Conservation (phyloP, 2,888 invertebrate species). For the Timema podura region DNA sequence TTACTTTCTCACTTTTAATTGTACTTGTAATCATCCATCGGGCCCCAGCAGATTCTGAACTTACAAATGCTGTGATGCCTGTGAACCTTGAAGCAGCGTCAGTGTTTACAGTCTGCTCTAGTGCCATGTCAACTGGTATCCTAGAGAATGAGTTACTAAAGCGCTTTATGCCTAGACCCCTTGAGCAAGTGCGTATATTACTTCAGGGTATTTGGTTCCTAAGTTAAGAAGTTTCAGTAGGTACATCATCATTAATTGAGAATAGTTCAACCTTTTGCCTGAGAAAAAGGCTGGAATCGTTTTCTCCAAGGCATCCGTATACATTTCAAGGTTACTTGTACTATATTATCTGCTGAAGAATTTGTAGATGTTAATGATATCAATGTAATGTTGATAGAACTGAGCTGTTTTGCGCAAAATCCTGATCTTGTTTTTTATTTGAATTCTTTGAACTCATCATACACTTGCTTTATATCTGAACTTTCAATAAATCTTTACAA, state of each 20-base stretch:
- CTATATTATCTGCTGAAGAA: neutral
- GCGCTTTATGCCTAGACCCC: too few relatives aligned
- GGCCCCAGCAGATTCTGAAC: neutral
- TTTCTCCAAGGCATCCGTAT: neutral
- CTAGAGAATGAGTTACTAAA: conserved; percentile 12
- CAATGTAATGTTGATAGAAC: conserved; percentile 7
- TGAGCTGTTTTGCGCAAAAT: neutral
- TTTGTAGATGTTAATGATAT: neutral
- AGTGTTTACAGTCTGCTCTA: neutral
- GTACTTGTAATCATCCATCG: neutral
- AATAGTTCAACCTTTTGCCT: too few relatives aligned
- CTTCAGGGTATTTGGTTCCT: too few relatives aligned
- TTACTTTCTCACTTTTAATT: neutral
- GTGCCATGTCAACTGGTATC: neutral
- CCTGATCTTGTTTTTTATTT: conserved; percentile 1
- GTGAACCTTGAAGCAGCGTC: neutral
- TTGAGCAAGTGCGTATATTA: too few relatives aligned
- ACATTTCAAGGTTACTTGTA: conserved; percentile 5
- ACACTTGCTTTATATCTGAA: neutral
- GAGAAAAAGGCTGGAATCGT: too few relatives aligned
- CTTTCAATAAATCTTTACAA: conserved; percentile 1
- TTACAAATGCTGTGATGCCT: neutral
- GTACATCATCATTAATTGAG: too few relatives aligned
- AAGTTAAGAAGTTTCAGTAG: too few relatives aligned
- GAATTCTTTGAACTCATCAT: conserved; percentile 1